Percentiles rank a stretch among this genome's conserved stretches.
Evolutionary conservation across 92 coral and sea anemone species (phyloP).

Genomic region (Phenganax subtilis): DNA sequence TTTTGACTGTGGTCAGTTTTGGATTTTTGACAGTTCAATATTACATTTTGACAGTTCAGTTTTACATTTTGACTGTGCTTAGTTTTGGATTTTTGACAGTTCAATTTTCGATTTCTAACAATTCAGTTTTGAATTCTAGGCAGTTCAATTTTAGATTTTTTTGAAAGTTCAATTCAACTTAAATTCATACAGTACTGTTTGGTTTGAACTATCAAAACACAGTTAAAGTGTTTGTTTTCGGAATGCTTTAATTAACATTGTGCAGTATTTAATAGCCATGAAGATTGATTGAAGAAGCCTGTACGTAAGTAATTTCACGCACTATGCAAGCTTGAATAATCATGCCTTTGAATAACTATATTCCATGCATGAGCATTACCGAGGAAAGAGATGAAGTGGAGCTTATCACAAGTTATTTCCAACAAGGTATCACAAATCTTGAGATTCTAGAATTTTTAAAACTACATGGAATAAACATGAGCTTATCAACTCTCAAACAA

Average conservation of each 20-base stretch:
- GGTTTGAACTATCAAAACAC: too few relatives aligned
- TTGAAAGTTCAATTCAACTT: too few relatives aligned
- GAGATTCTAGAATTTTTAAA: constrained; percentile 8
- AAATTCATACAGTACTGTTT: too few relatives aligned
- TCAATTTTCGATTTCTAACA: not conserved
- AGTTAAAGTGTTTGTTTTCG: not conserved
- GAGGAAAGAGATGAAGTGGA: constrained; percentile 12
- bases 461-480: not conserved
- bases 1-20: not conserved
- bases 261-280: not conserved
- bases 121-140: too few relatives aligned
- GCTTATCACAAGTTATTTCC: constrained; percentile 15
- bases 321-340: too few relatives aligned
- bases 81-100: constrained; percentile 6
- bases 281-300: not conserved
- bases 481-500: constrained; percentile 3
- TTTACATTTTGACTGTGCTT: not conserved
- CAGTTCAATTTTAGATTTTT: too few relatives aligned
- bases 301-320: not conserved
- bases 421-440: constrained; percentile 8
- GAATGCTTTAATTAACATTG: not conserved
- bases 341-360: constrained; percentile 13
- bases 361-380: not conserved
- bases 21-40: too few relatives aligned
- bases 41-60: not conserved